A percentile compares a stretch with the other conserved stretches of the same genome.
These are phyloP conservation scores for Tipula lateralis DNA, from an alignment of 2,888 invertebrate genomes.

Conservation along the genomic window DNA sequence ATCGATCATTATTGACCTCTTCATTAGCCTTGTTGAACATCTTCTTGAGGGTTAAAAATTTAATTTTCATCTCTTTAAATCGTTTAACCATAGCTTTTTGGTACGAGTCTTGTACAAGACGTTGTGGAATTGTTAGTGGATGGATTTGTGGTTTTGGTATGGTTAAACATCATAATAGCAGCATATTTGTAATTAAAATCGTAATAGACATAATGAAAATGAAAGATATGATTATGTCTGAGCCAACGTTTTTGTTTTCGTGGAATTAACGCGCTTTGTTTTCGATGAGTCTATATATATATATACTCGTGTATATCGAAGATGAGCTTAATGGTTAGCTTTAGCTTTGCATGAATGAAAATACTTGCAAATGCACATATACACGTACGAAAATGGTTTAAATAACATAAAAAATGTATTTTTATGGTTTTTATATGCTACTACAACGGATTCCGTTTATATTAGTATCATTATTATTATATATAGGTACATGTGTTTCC, in stretches of 20 bases:
- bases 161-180: background rate
- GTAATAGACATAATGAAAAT: background rate
- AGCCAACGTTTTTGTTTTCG: background rate
- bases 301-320: background rate
- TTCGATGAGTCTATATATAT: background rate
- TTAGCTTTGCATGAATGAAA: background rate
- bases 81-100: background rate
- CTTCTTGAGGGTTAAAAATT: background rate
- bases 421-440: background rate
- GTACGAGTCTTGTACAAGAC: background rate
- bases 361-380: background rate
- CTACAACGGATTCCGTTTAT: background rate
- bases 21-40: slow-evolving; percentile 24
- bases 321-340: background rate
- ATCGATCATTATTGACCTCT: slow-evolving; percentile 24
- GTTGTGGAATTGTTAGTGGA: background rate
- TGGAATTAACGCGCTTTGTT: background rate
- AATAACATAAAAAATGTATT: background rate
- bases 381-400: background rate
- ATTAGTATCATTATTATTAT: background rate
- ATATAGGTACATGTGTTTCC: background rate
- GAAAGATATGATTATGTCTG: slow-evolving; percentile 2
- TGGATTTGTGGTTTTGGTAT: background rate
- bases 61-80: background rate
- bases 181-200: background rate